A percentile compares a stretch with the other conserved stretches of the same genome.
phyloP scores from a whole-genome alignment of 2,888 invertebrate species.

The Melanargia galathea region DNA sequence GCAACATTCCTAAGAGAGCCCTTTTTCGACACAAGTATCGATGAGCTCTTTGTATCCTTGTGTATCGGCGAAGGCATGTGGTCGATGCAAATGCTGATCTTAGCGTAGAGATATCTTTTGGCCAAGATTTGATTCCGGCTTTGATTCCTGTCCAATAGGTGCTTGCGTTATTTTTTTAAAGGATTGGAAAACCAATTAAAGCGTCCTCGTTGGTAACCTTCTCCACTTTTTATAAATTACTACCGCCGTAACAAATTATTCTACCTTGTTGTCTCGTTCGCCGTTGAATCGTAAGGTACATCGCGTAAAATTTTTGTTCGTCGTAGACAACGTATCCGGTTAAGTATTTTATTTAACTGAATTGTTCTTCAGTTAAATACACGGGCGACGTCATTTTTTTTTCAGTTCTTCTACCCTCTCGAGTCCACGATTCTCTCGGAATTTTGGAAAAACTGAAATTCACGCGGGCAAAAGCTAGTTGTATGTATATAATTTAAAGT shows the following conservation, averaged over 20 bases:
- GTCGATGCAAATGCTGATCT: constrained; percentile 6
- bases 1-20: constrained; percentile 7
- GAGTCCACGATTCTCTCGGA: too few species aligned
- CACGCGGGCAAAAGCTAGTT: too few species aligned
- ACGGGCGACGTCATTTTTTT: too few species aligned
- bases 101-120: background rate
- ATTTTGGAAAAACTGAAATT: too few species aligned
- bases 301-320: constrained; percentile 4
- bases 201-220: background rate
- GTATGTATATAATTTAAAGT: too few species aligned
- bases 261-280: background rate
- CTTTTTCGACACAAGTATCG: constrained; percentile 1
- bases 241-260: constrained; percentile 1
- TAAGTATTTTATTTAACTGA: background rate
- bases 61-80: background rate
- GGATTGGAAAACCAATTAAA: background rate
- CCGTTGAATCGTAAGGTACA: constrained; percentile 3
- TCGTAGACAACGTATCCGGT: background rate
- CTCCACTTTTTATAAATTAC: constrained; percentile 1
- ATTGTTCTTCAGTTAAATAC: background rate
- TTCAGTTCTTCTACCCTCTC: too few species aligned
- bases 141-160: constrained; percentile 1
- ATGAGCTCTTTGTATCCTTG: background rate
- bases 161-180: constrained; percentile 6
- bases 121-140: constrained; percentile 2